Base-by-base conservation (phyloP, 2,113 vertebrate genomes). In the Pelvicachromis taeniatus region DNA sequence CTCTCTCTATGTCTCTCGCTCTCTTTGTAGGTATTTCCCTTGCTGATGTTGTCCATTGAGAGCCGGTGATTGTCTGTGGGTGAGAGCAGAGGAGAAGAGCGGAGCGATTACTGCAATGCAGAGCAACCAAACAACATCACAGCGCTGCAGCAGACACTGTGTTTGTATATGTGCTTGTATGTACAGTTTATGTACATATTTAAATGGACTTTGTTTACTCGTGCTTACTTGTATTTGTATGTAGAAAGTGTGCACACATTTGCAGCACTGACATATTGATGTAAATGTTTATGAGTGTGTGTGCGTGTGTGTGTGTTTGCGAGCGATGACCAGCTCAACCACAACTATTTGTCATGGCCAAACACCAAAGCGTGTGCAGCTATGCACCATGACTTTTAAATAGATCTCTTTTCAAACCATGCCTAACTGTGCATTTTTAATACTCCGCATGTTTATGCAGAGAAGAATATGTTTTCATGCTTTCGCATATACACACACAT, bases 51-150 rank as follows among this genome's bases (percentile, higher is more conserved):
- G 92, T 91, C 94, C 92, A 88, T 81, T 85, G 92, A 93, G 93
- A 94, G 91, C 80, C 79, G 38, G 84, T 52, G 91, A 94, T 92
- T 94, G 90, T 93, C 90, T 94, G 85, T 89, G 91, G 87, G 88
- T 88, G 90, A 93, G 90, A 91, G 90, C 88, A 84, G 87, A 89
- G 83, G 48, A 87, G 87, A 93, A 82, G 89, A 90, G 88, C 35
- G 85, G 90, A 85, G 92, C 86, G 92, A 93, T 93, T 91, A 86
- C 94, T 94, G 94, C 94, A 95, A 94, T 95, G 94, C 94, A 93
- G 94, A 93, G 89, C 91, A 84, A 88, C 85, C 89, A 84, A 80
- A 92, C 88, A 89, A 83, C 91, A 89, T 73, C 85, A 14, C 68
- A 9, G 70, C 52, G 29, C 88, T 68, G 87, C 93, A 86, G 90